A percentile compares a stretch with the other conserved stretches of the same genome.
phyloP scores from a whole-genome alignment of 2,888 invertebrate genomes.

The Dicyrtomina minuta region DNA sequence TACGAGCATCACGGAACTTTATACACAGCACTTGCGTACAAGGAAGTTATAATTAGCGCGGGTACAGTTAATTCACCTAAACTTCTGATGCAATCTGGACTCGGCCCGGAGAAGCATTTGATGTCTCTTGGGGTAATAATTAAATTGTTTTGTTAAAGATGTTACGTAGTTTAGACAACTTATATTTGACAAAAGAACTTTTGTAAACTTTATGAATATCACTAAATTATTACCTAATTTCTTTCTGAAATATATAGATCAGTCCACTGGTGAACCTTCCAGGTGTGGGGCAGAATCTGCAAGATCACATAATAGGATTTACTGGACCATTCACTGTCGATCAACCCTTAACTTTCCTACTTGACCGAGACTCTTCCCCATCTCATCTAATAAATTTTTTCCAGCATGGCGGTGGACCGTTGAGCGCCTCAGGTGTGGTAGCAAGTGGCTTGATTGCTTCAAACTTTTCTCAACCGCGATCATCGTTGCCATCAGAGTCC shows the following conservation, averaged over 20 bases:
- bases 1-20: slow-evolving; percentile 44
- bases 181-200: no score
- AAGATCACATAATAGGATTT: slow-evolving; percentile 40
- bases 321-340: slow-evolving; percentile 48
- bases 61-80: slow-evolving; percentile 45
- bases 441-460: slow-evolving; percentile 42
- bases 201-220: no score
- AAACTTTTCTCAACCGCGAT: slow-evolving; percentile 24
- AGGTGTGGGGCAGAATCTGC: slow-evolving; percentile 45
- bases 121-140: slow-evolving; percentile 37
- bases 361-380: slow-evolving; percentile 42
- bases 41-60: slow-evolving; percentile 50
- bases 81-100: slow-evolving; percentile 46
- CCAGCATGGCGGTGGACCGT: slow-evolving; percentile 43
- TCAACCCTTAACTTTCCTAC: slow-evolving; percentile 39
- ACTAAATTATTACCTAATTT: no score
- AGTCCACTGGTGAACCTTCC: slow-evolving; percentile 36
- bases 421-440: slow-evolving; percentile 39
- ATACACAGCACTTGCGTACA: slow-evolving; percentile 40
- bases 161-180: no score
- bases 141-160: no score
- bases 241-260: no score
- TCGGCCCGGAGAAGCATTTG: slow-evolving; percentile 45
- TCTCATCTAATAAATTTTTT: slow-evolving; percentile 39
- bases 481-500: not conserved